These are phyloP conservation scores for Bursaphelenchus mucronatus DNA, from an alignment of 1,140 invertebrate species.

Conservation along the genomic window DNA sequence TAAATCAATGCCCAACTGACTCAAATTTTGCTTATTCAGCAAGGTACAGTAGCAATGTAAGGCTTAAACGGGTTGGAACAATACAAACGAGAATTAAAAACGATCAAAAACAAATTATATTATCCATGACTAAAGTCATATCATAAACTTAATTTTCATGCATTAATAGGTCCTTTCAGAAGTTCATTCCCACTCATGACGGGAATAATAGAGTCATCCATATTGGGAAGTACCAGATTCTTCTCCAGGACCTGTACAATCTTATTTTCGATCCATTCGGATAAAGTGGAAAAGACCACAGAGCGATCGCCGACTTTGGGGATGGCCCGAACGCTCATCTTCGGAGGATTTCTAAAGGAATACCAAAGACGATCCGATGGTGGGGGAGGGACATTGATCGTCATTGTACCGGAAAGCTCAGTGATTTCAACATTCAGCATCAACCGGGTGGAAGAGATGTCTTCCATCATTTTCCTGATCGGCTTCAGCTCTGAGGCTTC, in stretches of 20 bases:
- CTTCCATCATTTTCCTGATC: constrained; percentile 63
- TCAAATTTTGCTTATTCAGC: too few relatives aligned
- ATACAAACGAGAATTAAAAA: too few relatives aligned
- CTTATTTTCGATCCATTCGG: constrained; percentile 58
- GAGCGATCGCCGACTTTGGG: constrained; percentile 59
- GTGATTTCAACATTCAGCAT: constrained; percentile 81
- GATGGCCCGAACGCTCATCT: constrained; percentile 48
- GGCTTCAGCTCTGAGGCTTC: constrained; percentile 67
- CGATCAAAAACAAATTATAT: too few relatives aligned
- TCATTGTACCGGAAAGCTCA: constrained; percentile 74
- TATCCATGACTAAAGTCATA: too few relatives aligned
- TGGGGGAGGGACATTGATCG: constrained; percentile 86
- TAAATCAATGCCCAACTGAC: too few relatives aligned
- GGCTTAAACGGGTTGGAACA: too few relatives aligned
- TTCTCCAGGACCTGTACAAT: constrained; percentile 48
- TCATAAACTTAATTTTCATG: too few relatives aligned
- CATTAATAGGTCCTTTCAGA: background rate
- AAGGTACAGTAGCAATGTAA: too few relatives aligned
- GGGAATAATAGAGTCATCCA: constrained; percentile 57
- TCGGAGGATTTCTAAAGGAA: constrained; percentile 47
- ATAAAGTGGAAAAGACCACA: constrained; percentile 50
- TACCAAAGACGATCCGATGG: constrained; percentile 86
- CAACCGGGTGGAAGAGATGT: constrained; percentile 82
- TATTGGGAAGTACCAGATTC: constrained; percentile 57
- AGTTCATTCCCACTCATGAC: constrained; percentile 26